Conservation (phyloP, 2,113 vertebrate species). For the Lichenostomus cassidix region DNA sequence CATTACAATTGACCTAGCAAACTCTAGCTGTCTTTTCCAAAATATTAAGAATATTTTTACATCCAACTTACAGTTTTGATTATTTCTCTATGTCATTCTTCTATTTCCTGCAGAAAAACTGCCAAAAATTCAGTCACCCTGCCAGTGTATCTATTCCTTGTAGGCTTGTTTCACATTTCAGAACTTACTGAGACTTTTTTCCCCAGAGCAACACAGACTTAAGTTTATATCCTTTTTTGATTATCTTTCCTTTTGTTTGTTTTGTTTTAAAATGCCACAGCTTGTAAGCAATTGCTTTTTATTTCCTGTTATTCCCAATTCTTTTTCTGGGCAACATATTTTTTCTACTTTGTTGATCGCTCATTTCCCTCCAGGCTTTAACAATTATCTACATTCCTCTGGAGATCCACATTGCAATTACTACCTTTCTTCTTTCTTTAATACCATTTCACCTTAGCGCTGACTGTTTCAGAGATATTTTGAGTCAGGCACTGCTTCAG, state of each 20-base stretch:
- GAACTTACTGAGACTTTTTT: neutral
- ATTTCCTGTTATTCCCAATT: neutral
- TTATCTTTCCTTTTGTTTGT: neutral
- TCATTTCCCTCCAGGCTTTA: neutral
- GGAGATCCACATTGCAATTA: neutral
- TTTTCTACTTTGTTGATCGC: neutral
- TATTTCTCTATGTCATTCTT: neutral
- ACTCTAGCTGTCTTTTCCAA: neutral
- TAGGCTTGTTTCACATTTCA: neutral
- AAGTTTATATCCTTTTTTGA: neutral
- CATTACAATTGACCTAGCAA: neutral
- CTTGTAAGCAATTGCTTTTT: neutral
- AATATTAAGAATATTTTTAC: neutral
- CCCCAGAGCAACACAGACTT: neutral
- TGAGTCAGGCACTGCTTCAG: neutral
- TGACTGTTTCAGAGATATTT: neutral
- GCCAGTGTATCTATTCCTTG: neutral
- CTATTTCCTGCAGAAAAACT: neutral
- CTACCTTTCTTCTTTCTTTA: neutral
- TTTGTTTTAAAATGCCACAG: neutral
- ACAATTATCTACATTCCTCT: neutral
- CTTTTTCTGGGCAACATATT: neutral
- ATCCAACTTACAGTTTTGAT: neutral
- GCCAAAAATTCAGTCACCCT: neutral
- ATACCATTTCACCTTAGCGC: neutral